Evolutionary conservation across 2,797 vertebrate species (phyloP).

Genomic region (Sebastes alutus): DNA sequence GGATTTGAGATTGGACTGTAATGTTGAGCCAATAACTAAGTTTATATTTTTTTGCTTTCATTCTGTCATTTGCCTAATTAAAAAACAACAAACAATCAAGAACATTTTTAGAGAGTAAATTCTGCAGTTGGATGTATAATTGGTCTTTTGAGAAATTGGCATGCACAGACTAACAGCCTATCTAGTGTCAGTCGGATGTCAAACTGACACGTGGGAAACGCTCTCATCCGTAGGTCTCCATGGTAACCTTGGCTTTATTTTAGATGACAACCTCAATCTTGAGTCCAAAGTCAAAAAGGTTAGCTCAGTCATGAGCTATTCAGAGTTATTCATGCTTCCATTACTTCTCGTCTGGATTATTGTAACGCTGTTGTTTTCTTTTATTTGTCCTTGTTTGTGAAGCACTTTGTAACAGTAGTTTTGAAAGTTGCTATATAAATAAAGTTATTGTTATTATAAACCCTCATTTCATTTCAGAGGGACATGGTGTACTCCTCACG

Average conservation of each 20-base stretch:
- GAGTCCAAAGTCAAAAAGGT: neutral
- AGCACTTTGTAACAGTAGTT: no score
- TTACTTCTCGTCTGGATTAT: no score
- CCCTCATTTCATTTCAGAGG: constrained; percentile 81
- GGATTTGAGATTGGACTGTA: neutral
- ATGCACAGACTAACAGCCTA: constrained; percentile 7
- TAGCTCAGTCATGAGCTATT: no score
- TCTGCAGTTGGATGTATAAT: neutral
- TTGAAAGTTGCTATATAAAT: no score
- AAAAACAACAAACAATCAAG: neutral
- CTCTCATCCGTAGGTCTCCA: constrained; percentile 43
- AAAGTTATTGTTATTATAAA: no score
- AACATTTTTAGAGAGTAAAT: neutral
- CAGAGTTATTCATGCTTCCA: no score
- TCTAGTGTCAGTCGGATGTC: constrained; percentile 12
- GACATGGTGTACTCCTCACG: constrained; percentile 98
- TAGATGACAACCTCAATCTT: neutral
- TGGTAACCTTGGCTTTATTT: constrained; percentile 41
- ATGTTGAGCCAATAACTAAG: neutral
- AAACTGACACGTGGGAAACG: constrained; percentile 9
- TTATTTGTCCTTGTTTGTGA: no score
- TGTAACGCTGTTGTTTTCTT: no score
- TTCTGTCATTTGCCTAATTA: neutral
- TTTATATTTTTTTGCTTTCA: neutral
- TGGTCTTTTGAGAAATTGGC: constrained; percentile 17